Evolutionary conservation across 2,888 invertebrate species (phyloP).

Genomic region (Blastobasis adustella): DNA sequence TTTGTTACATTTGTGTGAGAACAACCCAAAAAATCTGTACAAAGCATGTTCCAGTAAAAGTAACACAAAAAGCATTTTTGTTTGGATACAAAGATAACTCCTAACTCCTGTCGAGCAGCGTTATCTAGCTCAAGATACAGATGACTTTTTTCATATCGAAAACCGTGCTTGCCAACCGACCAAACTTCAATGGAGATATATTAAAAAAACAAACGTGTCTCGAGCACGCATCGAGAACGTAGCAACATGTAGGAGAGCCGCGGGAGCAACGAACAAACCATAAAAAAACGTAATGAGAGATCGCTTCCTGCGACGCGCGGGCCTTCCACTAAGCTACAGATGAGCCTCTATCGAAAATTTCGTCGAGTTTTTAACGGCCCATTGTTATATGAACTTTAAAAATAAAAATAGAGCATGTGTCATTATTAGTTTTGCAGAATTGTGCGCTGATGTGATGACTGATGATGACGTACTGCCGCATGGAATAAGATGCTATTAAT

Average conservation of each 20-base stretch:
- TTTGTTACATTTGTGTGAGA: no score
- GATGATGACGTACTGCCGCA: no score
- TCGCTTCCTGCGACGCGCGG: constrained; percentile 61
- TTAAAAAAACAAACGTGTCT: constrained; percentile 27
- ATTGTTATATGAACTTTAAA: neutral
- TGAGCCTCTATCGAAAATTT: neutral
- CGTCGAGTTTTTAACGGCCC: no score
- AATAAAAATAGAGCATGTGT: no score
- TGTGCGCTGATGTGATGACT: no score
- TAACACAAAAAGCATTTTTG: no score
- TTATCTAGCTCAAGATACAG: neutral
- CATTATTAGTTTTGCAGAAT: no score
- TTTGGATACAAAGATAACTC: neutral
- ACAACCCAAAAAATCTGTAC: no score
- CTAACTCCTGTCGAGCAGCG: neutral
- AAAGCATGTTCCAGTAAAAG: no score
- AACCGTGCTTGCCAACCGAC: neutral
- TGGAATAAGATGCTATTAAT: no score
- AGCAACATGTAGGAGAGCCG: constrained; percentile 15
- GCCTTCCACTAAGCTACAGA: constrained; percentile 29
- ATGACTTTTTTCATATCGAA: neutral
- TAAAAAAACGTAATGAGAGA: constrained; percentile 70
- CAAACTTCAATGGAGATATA: neutral
- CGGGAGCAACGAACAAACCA: constrained; percentile 64
- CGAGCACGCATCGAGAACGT: constrained; percentile 27